Percentiles rank a stretch among this genome's conserved stretches.
phyloP scores from a whole-genome alignment of 2,888 invertebrate species.

The Oscheius sp. region DNA sequence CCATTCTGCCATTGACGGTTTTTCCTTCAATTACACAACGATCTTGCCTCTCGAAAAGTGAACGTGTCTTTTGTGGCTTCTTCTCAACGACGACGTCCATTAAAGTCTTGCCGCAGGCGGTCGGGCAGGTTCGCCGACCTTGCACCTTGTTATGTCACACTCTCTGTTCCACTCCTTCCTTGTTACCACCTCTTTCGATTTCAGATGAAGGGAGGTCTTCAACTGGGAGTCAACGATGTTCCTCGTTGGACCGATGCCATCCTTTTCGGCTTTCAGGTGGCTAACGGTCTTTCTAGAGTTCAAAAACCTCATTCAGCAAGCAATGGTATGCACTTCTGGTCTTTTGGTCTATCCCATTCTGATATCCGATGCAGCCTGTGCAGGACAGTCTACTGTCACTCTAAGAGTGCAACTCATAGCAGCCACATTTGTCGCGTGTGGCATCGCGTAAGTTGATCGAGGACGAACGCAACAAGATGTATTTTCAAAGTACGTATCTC shows the following conservation, averaged over 20 bases:
- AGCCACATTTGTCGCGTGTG: constrained; percentile 66
- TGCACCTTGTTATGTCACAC: constrained; percentile 8
- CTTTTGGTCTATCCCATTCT: constrained; percentile 66
- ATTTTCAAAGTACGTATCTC: neutral
- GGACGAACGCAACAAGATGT: constrained; percentile 64
- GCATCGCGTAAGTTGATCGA: constrained; percentile 66
- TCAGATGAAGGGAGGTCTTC: constrained; percentile 13
- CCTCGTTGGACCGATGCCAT: constrained; percentile 14
- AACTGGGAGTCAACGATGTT: constrained; percentile 33
- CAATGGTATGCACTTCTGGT: constrained; percentile 67
- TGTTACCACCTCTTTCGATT: neutral
- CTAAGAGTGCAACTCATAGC: constrained; percentile 66
- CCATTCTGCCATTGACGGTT: too few species aligned
- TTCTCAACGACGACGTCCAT: neutral
- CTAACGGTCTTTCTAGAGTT: neutral
- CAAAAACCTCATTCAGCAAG: constrained; percentile 55
- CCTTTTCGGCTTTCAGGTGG: constrained; percentile 35
- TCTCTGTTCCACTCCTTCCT: neutral
- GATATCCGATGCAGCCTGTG: constrained; percentile 62
- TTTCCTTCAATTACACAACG: too few species aligned
- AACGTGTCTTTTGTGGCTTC: neutral
- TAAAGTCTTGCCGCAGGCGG: constrained; percentile 22
- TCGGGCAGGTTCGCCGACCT: constrained; percentile 34
- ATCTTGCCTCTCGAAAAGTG: too few species aligned
- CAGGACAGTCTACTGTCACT: constrained; percentile 61